phyloP scores from a whole-genome alignment of 1,140 invertebrate genomes.

The Drosophila subpulchrella region DNA sequence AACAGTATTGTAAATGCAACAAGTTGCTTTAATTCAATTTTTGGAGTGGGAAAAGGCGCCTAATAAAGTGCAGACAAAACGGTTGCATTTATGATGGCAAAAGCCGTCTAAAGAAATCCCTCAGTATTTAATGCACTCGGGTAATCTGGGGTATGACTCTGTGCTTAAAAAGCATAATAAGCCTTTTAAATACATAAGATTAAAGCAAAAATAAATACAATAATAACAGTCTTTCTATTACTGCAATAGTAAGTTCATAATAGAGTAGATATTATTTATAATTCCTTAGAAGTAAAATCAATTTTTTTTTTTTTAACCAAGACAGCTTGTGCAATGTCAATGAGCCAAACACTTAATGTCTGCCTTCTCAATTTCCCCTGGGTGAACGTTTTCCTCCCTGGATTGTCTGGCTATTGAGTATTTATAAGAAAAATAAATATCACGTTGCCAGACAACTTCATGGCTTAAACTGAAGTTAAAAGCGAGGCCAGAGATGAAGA shows the following conservation, averaged over 20 bases:
- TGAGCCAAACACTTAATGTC: not conserved
- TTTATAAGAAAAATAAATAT: slow-evolving; percentile 1
- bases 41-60: not conserved
- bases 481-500: not conserved
- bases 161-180: no score
- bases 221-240: no score
- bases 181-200: no score
- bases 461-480: slow-evolving; percentile 4
- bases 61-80: slow-evolving; percentile 7
- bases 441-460: not conserved
- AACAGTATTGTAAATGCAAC: slow-evolving; percentile 37
- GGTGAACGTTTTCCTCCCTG: no score
- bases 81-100: not conserved
- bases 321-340: not conserved
- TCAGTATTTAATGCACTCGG: not conserved
- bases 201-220: no score
- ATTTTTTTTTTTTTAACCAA: no score
- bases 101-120: not conserved
- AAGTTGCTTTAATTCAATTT: slow-evolving; percentile 24
- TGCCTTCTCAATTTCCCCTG: not conserved
- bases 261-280: not conserved
- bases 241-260: not conserved
- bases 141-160: not conserved
- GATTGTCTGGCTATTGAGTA: not conserved
- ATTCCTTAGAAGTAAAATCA: not conserved